Base-by-base conservation (phyloP, 37 sponge, comb jelly and placozoan species). In the Beroe forskalii region DNA sequence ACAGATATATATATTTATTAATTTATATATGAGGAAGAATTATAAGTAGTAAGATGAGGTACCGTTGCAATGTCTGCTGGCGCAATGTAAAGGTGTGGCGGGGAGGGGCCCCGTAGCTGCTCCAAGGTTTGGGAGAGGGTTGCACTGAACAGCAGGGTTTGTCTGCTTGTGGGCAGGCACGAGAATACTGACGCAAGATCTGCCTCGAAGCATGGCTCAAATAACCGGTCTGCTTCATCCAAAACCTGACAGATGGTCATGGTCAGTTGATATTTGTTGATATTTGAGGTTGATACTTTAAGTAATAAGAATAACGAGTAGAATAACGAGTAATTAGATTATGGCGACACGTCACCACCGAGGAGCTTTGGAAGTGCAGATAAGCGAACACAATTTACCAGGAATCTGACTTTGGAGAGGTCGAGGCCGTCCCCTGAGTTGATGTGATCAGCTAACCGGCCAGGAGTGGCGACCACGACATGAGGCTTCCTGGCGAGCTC, bases 131-230 rank as follows among this genome's bases (percentile, higher is more conserved):
- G 94, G 12, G 95, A 94, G 55, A 98, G 91, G 4, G 99, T 98
- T 23, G 99, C 99, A 91, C 96, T 95, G 76, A 98, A 98, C n/a
- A 98, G 90, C 17, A 98, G 93, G 12, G 99, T 98, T 90, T 98
- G 99, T 67, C 99, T 76, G 80, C 92, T 66, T 42, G 62, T 31
- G n/a, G 99, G 94, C 0, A 98, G 72, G 28, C 76, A 61, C 30
- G 93, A 93, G 91, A 98, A 94, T 44, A 98, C 93, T 3, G 90
- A 91, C 30, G 76, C 89, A 28, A 98, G 67, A 80, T 96, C 99
- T 1, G 93, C 91, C 60, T 92, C 91, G 89, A 98, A 96, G 19
- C 93, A 93, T 22, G 92, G 67, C 27, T 96, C 96, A 60, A 98
- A 91, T 36, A 98, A 62, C 3, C 96, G 67, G 37, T 98, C 99